phyloP scores from a whole-genome alignment of 2,113 vertebrate species.

The Gasterosteus aculeatus region DNA sequence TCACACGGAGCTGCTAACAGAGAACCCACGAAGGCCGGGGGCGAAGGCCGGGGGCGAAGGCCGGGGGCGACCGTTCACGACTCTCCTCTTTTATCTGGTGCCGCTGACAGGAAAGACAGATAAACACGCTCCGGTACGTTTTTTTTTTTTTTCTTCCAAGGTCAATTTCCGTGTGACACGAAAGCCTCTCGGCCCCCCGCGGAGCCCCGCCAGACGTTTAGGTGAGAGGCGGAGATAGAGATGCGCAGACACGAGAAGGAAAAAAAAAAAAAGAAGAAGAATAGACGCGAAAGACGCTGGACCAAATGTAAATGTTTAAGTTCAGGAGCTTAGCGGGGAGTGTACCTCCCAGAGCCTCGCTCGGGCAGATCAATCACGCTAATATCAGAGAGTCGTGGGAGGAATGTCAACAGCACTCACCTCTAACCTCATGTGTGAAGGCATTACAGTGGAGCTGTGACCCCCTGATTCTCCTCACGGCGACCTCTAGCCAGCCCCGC shows the following conservation, averaged over 20 bases:
- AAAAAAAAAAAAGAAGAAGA: background rate
- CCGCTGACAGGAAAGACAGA: conserved; percentile 69
- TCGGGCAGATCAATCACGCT: conserved; percentile 68
- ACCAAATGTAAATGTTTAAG: conserved; percentile 74
- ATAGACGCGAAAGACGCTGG: conserved; percentile 28
- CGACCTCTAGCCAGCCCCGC: conserved; percentile 71
- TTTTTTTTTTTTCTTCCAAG: conserved; percentile 47
- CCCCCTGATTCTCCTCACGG: conserved; percentile 67
- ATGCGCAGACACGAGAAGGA: background rate
- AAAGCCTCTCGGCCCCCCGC: conserved; percentile 23
- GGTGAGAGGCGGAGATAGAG: conserved; percentile 50
- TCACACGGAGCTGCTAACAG: conserved; percentile 67
- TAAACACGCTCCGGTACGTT: conserved; percentile 70
- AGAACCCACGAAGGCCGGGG: conserved; percentile 51
- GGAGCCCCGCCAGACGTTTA: conserved; percentile 61
- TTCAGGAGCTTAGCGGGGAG: conserved; percentile 57
- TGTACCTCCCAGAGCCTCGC: conserved; percentile 61
- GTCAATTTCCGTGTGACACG: conserved; percentile 69
- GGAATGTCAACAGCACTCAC: conserved; percentile 78
- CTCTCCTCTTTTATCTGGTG: conserved; percentile 73
- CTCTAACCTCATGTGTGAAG: conserved; percentile 74
- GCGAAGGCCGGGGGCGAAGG: too few relatives aligned
- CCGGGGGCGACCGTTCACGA: conserved; percentile 60
- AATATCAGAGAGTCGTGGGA: conserved; percentile 77
- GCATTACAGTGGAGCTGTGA: conserved; percentile 71